phyloP scores from a whole-genome alignment of 2,113 vertebrate genomes.

The Anolis sagrei region DNA sequence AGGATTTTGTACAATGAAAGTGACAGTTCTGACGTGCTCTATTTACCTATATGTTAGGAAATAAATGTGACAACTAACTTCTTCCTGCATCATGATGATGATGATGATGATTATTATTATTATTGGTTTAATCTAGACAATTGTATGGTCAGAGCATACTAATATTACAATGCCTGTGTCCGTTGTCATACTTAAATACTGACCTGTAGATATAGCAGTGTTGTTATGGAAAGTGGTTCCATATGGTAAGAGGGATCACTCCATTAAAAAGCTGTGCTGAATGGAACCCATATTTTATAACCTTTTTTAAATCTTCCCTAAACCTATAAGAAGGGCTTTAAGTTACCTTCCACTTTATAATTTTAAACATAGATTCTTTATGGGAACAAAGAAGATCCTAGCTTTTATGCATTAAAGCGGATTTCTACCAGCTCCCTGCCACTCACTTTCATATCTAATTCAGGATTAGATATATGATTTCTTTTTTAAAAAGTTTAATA shows the following conservation, averaged over 20 bases:
- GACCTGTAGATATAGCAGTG: background rate
- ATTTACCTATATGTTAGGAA: background rate
- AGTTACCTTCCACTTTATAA: slow-evolving; percentile 37
- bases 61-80: background rate
- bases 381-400: slow-evolving; percentile 33
- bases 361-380: slow-evolving; percentile 57
- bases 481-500: slow-evolving; percentile 48
- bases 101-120: too few species aligned
- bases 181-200: background rate
- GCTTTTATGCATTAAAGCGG: slow-evolving; percentile 21
- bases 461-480: slow-evolving; percentile 53
- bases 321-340: slow-evolving; percentile 22
- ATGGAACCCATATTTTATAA: slow-evolving; percentile 5
- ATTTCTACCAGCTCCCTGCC: slow-evolving; percentile 50
- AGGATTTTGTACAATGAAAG: background rate
- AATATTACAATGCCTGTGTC: background rate
- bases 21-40: background rate
- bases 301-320: slow-evolving; percentile 35
- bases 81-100: background rate
- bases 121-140: too few species aligned
- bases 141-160: background rate
- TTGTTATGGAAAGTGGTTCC: background rate
- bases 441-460: slow-evolving; percentile 49
- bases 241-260: background rate
- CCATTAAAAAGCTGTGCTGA: background rate